Conservation (phyloP, 2,113 vertebrate genomes). For the Martes martes region DNA sequence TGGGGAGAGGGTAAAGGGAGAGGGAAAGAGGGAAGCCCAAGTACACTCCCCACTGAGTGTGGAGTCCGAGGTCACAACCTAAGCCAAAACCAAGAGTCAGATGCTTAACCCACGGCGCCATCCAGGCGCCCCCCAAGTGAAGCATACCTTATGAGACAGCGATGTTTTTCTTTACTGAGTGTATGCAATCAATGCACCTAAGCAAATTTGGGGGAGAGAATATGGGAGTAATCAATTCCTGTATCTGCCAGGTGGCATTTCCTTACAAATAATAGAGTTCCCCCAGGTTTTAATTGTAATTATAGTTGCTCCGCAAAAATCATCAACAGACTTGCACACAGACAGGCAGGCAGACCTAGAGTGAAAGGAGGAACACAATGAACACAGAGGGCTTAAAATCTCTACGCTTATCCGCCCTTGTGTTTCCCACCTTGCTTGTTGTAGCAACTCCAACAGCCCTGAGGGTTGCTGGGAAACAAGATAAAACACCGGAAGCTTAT, state of each 20-base stretch:
- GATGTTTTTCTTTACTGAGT: background rate
- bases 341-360: background rate
- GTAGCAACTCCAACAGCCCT: background rate
- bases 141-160: background rate
- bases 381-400: background rate
- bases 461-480: background rate
- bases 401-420: background rate
- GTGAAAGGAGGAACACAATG: background rate
- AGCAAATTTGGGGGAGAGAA: background rate
- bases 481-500: background rate
- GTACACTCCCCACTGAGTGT: background rate
- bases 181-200: background rate
- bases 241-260: background rate
- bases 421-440: background rate
- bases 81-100: background rate
- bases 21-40: background rate
- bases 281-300: background rate
- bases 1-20: background rate
- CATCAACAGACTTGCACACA: background rate
- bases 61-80: background rate
- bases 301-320: background rate
- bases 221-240: background rate
- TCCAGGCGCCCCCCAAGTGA: background rate
- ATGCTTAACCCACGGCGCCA: background rate
- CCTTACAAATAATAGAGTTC: background rate